Base-by-base conservation (phyloP, 2,888 invertebrate species). In the Eupithecia subumbrata region DNA sequence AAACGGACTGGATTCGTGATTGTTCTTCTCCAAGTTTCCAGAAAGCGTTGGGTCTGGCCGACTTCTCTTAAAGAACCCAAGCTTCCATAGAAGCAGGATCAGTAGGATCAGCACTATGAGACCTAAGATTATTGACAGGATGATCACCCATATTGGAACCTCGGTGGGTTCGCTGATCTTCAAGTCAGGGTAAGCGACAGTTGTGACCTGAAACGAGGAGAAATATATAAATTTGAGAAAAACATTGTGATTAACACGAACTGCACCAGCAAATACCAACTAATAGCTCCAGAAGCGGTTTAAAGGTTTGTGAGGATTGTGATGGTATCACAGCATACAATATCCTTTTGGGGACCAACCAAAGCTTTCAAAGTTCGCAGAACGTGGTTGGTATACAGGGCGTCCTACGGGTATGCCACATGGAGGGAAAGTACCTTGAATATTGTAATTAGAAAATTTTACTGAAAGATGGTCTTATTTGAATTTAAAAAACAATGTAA, bases 61-160 rank as follows among this genome's bases (percentile, higher is more conserved):
- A 87, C 97, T 96, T 85, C 98, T 94, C 87, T 98, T 98, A 93
- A 98, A 98, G 96, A 98, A 98, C 72, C 98, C 98, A 73, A 98
- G 96, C 94, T 97, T 98, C 97, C 98, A 98, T 76, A 99, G 94
- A 34, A 97, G 95, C 71, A 97, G 95, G 66, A 97, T 97, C 71
- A 99, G 95, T 5, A 98, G 89, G 56, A 98, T 96, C 52, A 99
- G 95, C 30, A 99, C 95, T 80, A 99, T 87, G 52, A 99, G 94
- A 14, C 99, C 99, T 2, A 97, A 97, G 75, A 98, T 95, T 72
- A 98, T 96, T 52, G 99, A 97, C 71, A 98, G 95, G 80, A 97
- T 96, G 79, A 98, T 98, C 80, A 99, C 97, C 98, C 98, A 98
- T 82, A 97, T 95, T 18, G 98, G 97, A 11, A 98, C 96, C 79